Conservation (phyloP, 2,797 vertebrate species). For the Fistularia tabacaria region DNA sequence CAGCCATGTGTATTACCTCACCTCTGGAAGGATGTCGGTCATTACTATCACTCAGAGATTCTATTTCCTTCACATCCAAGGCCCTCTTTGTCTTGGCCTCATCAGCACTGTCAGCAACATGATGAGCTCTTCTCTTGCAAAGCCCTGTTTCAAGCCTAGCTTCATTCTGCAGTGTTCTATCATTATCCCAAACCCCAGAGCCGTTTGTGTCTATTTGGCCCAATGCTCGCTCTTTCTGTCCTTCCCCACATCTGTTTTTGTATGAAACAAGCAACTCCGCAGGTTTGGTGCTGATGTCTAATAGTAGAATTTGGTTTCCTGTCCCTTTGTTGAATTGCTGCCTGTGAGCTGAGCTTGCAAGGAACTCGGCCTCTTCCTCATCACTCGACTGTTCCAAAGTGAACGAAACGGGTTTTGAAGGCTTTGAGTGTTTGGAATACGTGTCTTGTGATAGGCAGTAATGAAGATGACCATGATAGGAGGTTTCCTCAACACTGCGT, state of each 20-base stretch:
- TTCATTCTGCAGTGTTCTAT: conserved; percentile 4
- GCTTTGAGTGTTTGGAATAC: neutral
- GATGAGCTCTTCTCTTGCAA: neutral
- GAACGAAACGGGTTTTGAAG: neutral
- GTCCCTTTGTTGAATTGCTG: conserved; percentile 6
- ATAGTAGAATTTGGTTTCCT: conserved; percentile 38
- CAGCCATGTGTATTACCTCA: conserved; percentile 7
- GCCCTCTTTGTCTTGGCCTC: neutral
- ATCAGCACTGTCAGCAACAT: neutral
- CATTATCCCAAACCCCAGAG: neutral
- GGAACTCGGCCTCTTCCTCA: conserved; percentile 11
- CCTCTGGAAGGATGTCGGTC: conserved; percentile 3
- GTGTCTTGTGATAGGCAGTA: conserved; percentile 30
- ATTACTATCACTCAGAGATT: neutral
- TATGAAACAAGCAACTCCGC: conserved; percentile 33
- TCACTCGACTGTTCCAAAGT: conserved; percentile 15
- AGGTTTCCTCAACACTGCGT: conserved; percentile 2
- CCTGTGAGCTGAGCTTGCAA: conserved; percentile 8
- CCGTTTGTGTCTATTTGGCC: neutral
- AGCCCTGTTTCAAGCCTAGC: conserved; percentile 1
- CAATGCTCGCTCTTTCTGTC: conserved; percentile 3
- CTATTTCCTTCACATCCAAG: conserved; percentile 3
- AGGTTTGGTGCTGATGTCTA: conserved; percentile 46
- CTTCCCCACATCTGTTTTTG: no score
- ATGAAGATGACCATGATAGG: conserved; percentile 42